Evolutionary conservation across 1,140 invertebrate species (phyloP), one percentile per base, ranked within the genome.

Genomic region (Muscidifurax raptorellus): DNA sequence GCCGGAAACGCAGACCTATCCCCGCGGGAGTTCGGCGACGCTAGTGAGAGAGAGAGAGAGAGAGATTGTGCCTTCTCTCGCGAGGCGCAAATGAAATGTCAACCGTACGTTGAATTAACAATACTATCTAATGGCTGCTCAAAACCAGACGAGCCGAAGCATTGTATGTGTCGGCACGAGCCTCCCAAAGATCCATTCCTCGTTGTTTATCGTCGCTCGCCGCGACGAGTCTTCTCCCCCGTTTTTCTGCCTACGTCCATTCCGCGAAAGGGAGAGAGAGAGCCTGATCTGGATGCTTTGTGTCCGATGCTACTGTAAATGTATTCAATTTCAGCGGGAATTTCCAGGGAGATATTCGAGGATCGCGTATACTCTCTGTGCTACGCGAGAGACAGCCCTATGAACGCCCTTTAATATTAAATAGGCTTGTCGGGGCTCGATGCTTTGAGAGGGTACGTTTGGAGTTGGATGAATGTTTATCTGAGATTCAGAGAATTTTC

Each of bases 31-130:
- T 69, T 69, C 27, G 67, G 67, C 22, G 66, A 2, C 15, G 52
- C 18, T 22, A 5, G 52, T 22, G 52, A n/a, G 52, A n/a, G 52
- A 59, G 52, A 59, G 52, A 32, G 36, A 74, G 27, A 80, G 30
- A n/a, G 82, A 84, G 59, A 90, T 91, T 91, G 90, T 90, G 77
- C 85, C 18, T 59, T 22, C 52, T n/a, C 52, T 18, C 15, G 52
- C 52, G 52, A 32, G 47, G 82, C 86, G 88, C 86, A 91, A 91
- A 91, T 91, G 89, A 91, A 91, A 91, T 89, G 90, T 91, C 90
- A 91, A 88, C 84, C 86, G 83, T 90, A 90, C 89, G 87, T 90
- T 89, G 88, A 91, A 91, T 91, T 91, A 91, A 91, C 90, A 91
- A 90, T 91, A 90, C 90, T 90, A 91, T 91, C 90, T 90, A 90